Conservation (phyloP, 2,113 vertebrate species). For the Serilophus lunatus region DNA sequence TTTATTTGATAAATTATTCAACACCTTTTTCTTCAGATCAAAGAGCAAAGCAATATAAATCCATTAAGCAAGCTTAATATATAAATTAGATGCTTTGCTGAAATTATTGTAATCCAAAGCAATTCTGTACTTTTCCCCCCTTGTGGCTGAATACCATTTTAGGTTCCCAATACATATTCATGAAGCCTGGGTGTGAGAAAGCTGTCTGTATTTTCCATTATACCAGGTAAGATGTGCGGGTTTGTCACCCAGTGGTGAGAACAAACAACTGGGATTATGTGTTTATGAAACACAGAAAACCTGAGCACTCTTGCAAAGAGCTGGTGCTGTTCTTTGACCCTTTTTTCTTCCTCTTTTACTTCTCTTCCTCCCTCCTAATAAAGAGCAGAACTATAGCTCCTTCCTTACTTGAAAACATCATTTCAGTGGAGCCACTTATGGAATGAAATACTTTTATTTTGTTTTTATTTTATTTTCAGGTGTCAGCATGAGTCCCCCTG, state of each 20-base stretch:
- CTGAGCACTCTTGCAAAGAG: background rate
- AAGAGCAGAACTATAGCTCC: rapidly evolving
- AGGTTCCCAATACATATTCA: constrained; percentile 21
- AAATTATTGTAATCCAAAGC: constrained; percentile 51
- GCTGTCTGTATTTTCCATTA: background rate
- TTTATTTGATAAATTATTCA: constrained; percentile 38
- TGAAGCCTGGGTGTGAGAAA: background rate
- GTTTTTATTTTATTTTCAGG: background rate
- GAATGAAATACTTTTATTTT: background rate
- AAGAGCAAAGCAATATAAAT: constrained; percentile 38
- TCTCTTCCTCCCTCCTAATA: background rate
- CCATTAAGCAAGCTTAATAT: constrained; percentile 51
- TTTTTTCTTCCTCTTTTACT: background rate
- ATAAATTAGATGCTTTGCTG: constrained; percentile 56
- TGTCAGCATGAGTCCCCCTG: background rate
- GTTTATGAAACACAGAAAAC: background rate
- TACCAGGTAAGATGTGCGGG: background rate
- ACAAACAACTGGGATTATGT: background rate
- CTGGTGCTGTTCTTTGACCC: background rate
- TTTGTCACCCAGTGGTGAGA: background rate
- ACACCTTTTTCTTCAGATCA: constrained; percentile 28
- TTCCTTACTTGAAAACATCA: background rate
- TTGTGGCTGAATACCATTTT: background rate
- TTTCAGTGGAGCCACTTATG: background rate
- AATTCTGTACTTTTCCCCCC: background rate